phyloP scores from a whole-genome alignment of 64 coral and sea anemone genomes.

The Dendrophyllia cribrosa region DNA sequence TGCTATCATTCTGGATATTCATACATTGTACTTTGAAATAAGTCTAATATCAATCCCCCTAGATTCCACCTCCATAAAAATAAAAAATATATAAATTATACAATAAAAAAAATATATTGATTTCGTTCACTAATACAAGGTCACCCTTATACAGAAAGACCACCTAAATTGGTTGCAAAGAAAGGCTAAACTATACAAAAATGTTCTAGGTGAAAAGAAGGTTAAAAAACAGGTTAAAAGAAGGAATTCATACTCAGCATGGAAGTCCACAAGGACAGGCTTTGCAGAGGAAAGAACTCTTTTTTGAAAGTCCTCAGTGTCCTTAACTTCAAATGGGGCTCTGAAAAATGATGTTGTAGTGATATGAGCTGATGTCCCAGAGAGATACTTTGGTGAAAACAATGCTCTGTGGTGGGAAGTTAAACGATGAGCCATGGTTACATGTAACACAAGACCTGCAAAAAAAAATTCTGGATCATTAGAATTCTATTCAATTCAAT shows the following conservation, averaged over 20 bases:
- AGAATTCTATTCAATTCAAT: not conserved
- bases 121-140: too few species aligned
- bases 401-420: slow-evolving; percentile 91
- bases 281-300: slow-evolving; percentile 70
- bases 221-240: too few species aligned
- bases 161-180: too few species aligned
- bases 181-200: not conserved
- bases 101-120: too few species aligned
- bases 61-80: too few species aligned
- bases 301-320: slow-evolving; percentile 84
- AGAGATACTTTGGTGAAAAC: slow-evolving; percentile 83
- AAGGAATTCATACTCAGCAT: slow-evolving; percentile 48
- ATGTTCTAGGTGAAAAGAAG: not conserved
- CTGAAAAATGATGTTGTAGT: slow-evolving; percentile 81
- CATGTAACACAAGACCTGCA: not conserved
- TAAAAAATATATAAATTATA: too few species aligned
- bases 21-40: too few species aligned
- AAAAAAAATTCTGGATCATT: not conserved
- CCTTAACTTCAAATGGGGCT: slow-evolving; percentile 85
- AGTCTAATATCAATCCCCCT: too few species aligned
- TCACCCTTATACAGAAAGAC: too few species aligned
- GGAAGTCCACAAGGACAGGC: slow-evolving; percentile 71
- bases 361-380: slow-evolving; percentile 89
- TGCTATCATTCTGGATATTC: too few species aligned
- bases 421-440: slow-evolving; percentile 95